These are phyloP conservation scores for Cyrtorhinus lividipennis DNA, from an alignment of 1,140 invertebrate species.

Conservation along the genomic window DNA sequence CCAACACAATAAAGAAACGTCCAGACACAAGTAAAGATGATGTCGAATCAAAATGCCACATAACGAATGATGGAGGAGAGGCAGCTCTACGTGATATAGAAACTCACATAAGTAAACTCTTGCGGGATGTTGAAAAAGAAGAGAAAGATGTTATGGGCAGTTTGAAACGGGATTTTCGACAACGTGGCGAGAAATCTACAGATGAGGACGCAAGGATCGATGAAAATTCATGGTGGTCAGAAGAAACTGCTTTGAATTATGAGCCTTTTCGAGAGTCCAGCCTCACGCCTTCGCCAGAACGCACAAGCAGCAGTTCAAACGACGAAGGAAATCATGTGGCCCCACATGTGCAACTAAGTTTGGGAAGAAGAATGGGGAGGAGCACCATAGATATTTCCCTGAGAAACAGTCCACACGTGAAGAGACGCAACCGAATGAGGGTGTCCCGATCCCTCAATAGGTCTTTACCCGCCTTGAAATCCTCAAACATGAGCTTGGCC, in stretches of 20 bases:
- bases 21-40: not conserved
- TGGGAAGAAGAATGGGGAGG: constrained; percentile 5
- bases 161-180: not conserved
- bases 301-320: constrained; percentile 24
- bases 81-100: constrained; percentile 20
- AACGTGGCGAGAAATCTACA: not conserved
- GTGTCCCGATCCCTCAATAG: constrained; percentile 6
- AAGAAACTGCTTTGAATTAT: constrained; percentile 11
- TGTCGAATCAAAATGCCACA: not conserved
- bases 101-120: constrained; percentile 21
- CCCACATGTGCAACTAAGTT: not conserved
- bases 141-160: constrained; percentile 18
- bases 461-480: constrained; percentile 20
- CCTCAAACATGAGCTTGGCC: not conserved
- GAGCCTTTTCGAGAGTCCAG: constrained; percentile 7
- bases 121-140: constrained; percentile 24
- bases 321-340: constrained; percentile 30
- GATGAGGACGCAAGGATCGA: not conserved
- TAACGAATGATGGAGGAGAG: not conserved
- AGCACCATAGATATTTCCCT: constrained; percentile 14
- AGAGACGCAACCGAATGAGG: not conserved
- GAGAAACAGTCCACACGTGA: not conserved
- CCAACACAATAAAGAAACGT: not conserved
- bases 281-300: constrained; percentile 2
- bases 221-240: not conserved